phyloP scores from a whole-genome alignment of 2,113 vertebrate species.

The Paraplagusia blochii region DNA sequence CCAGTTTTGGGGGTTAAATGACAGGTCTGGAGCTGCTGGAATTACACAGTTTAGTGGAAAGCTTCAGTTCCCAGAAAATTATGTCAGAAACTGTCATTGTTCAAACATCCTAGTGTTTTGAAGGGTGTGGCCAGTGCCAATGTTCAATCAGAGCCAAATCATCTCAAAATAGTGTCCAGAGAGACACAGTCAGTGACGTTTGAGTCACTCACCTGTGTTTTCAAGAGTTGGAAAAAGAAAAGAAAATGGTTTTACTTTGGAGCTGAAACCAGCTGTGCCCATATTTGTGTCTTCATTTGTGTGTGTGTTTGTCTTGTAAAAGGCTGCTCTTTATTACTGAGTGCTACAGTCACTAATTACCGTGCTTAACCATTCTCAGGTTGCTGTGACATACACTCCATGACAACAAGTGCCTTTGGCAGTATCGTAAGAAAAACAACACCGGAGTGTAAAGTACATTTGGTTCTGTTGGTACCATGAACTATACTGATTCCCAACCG shows the following conservation, averaged over 20 bases:
- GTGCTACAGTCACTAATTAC: slow-evolving; percentile 52
- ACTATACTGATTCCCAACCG: background rate
- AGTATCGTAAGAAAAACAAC: slow-evolving; percentile 28
- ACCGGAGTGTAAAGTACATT: slow-evolving; percentile 21
- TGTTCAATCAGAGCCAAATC: slow-evolving; percentile 5
- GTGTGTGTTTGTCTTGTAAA: slow-evolving; percentile 20
- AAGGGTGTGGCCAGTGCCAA: slow-evolving; percentile 3
- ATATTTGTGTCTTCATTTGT: slow-evolving; percentile 7
- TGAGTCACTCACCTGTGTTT: slow-evolving; percentile 21
- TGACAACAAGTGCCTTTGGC: slow-evolving; percentile 44
- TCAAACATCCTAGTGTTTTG: slow-evolving; percentile 9
- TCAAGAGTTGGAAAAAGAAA: background rate
- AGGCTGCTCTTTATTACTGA: slow-evolving; percentile 43
- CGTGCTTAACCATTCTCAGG: slow-evolving; percentile 43
- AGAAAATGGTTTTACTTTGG: slow-evolving; percentile 17
- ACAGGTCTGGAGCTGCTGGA: slow-evolving; percentile 54
- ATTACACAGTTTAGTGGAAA: slow-evolving; percentile 46
- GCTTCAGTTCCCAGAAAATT: slow-evolving; percentile 31
- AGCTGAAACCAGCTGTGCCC: slow-evolving; percentile 49
- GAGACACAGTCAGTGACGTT: background rate
- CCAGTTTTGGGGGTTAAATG: slow-evolving; percentile 50
- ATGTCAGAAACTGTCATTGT: slow-evolving; percentile 35
- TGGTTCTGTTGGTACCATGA: slow-evolving; percentile 40
- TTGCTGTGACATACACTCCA: slow-evolving; percentile 19
- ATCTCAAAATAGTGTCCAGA: background rate